phyloP scores from a whole-genome alignment of 2,888 invertebrate genomes.

The Dione vanillae region DNA sequence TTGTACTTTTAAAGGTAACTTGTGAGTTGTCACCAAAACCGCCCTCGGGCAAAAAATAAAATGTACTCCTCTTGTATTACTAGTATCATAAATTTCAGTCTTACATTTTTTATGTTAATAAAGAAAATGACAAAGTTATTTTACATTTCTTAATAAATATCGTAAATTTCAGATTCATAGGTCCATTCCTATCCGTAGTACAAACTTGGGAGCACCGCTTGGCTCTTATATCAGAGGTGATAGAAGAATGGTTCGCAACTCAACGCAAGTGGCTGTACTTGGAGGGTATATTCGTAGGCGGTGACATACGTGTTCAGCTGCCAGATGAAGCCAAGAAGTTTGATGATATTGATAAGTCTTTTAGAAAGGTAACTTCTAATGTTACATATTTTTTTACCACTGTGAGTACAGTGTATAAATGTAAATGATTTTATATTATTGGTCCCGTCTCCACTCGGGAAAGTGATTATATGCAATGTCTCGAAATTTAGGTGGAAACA shows the following conservation, averaged over 20 bases:
- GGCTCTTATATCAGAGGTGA: constrained; percentile 92
- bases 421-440: background rate
- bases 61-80: no score
- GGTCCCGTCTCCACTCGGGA: no score
- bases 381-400: background rate
- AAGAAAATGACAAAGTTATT: no score
- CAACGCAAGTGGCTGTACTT: constrained; percentile 96
- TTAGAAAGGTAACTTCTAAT: constrained; percentile 84
- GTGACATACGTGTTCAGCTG: constrained; percentile 93
- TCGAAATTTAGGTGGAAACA: no score
- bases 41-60: no score
- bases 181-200: constrained; percentile 92
- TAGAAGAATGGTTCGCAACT: constrained; percentile 93
- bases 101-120: no score
- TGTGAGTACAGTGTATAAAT: no score
- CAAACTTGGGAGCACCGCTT: constrained; percentile 94
- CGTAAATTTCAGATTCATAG: constrained; percentile 87
- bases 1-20: no score
- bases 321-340: constrained; percentile 96
- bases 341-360: constrained; percentile 93
- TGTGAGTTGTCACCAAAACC: no score
- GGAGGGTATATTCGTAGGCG: constrained; percentile 95
- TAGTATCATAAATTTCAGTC: no score
- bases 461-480: no score
- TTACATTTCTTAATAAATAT: background rate